Evolutionary conservation across 2,797 vertebrate genomes (phyloP).

Genomic region (Florisuga fusca): DNA sequence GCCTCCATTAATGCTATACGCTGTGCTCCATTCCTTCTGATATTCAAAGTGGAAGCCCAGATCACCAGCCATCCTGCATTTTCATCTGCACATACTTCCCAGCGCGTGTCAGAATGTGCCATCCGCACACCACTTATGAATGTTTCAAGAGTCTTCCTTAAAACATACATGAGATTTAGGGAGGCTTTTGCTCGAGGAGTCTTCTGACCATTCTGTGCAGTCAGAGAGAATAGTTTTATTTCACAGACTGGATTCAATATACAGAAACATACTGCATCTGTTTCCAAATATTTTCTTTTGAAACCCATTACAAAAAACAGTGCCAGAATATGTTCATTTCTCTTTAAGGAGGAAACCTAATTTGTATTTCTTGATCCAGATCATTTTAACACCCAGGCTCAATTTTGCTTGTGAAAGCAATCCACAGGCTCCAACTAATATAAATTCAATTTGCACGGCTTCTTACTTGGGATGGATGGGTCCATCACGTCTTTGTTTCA

Average conservation of each 20-base stretch:
- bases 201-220: conserved; percentile 2
- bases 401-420: conserved; percentile 54
- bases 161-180: conserved; percentile 50
- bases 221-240: conserved; percentile 34
- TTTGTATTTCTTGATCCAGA: conserved; percentile 47
- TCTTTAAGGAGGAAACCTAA: conserved; percentile 38
- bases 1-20: background rate
- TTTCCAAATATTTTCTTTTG: conserved; percentile 60
- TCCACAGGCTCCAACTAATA: conserved; percentile 14
- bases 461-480: background rate
- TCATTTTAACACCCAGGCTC: conserved; percentile 40
- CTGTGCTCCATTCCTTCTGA: background rate
- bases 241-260: conserved; percentile 55
- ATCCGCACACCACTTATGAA: background rate
- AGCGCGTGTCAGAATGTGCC: background rate
- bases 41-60: background rate
- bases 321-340: conserved; percentile 26
- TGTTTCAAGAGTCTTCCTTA: conserved; percentile 42
- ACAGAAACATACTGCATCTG: conserved; percentile 29
- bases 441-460: conserved; percentile 31
- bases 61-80: background rate
- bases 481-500: background rate
- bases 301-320: background rate
- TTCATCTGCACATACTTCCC: background rate
- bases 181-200: conserved; percentile 38